Percentiles rank a stretch among this genome's conserved stretches.
phyloP scores from a whole-genome alignment of 2,888 invertebrate genomes.

The Lamproptera curius region DNA sequence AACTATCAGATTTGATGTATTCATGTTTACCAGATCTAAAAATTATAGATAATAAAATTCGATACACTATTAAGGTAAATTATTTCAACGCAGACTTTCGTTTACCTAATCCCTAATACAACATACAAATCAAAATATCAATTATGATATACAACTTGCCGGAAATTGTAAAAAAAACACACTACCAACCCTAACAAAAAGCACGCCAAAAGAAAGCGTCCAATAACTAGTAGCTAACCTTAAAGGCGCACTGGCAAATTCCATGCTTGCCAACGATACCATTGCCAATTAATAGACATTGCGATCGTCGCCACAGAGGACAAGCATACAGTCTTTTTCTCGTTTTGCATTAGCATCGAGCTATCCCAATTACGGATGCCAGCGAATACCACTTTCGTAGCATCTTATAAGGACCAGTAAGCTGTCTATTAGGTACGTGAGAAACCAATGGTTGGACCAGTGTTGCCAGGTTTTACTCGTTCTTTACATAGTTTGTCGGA shows the following conservation, averaged over 20 bases:
- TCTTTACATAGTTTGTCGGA: too few relatives aligned
- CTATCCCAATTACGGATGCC: conserved; percentile 19
- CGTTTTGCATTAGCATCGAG: conserved; percentile 7
- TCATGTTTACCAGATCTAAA: too few relatives aligned
- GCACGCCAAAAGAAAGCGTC: neutral
- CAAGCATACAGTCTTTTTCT: conserved; percentile 1
- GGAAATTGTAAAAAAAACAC: too few relatives aligned
- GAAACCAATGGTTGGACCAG: conserved; percentile 1
- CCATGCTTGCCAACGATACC: conserved; percentile 6
- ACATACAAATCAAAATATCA: too few relatives aligned
- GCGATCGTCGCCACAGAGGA: conserved; percentile 7
- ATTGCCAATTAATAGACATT: conserved; percentile 11
- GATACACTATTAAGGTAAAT: too few relatives aligned
- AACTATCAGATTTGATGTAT: too few relatives aligned
- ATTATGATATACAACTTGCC: too few relatives aligned
- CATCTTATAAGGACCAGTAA: conserved; percentile 1
- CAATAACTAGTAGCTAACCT: neutral
- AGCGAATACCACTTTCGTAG: conserved; percentile 6
- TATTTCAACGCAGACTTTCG: too few relatives aligned
- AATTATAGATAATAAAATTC: too few relatives aligned
- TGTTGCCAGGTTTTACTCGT: too few relatives aligned
- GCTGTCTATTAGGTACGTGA: neutral
- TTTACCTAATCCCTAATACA: too few relatives aligned
- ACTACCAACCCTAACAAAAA: too few relatives aligned
- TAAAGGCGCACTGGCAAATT: conserved; percentile 6